A percentile compares a stretch with the other conserved stretches of the same genome.
Evolutionary conservation across 2,113 vertebrate genomes (phyloP).

Genomic region (Paradoxurus hermaphroditus): DNA sequence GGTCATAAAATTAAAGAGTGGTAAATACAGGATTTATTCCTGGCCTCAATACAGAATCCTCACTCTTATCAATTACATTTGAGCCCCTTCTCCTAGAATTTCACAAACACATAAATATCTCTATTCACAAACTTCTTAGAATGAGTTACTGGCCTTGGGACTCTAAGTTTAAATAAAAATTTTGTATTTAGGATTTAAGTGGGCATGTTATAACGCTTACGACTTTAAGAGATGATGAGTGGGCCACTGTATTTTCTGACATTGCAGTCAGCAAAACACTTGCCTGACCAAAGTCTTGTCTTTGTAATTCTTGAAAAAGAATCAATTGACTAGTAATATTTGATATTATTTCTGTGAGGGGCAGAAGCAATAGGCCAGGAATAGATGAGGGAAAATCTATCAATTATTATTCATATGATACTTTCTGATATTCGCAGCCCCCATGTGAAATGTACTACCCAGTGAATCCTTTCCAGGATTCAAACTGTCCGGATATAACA

Average conservation of each 20-base stretch:
- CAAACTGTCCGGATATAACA: conserved; percentile 32
- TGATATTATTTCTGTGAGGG: neutral
- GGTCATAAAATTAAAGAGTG: neutral
- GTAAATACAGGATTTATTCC: neutral
- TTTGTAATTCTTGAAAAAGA: neutral
- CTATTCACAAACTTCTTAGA: neutral
- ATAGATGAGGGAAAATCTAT: neutral
- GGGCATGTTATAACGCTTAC: neutral
- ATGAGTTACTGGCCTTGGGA: neutral
- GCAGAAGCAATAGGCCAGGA: neutral
- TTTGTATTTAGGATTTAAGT: neutral
- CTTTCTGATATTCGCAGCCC: conserved; percentile 36
- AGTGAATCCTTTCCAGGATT: accelerated
- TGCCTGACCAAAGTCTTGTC: neutral
- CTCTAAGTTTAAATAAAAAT: neutral
- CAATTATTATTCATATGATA: neutral
- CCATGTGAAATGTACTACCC: conserved; percentile 43
- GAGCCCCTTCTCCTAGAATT: neutral
- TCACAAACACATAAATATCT: neutral
- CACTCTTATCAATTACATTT: neutral
- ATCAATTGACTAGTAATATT: neutral
- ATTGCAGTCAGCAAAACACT: neutral
- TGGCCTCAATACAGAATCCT: neutral
- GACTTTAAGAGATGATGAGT: neutral
- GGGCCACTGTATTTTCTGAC: neutral